These are phyloP conservation scores for Spheniscus mendiculus DNA, from an alignment of 2,113 vertebrate species.

Conservation along the genomic window DNA sequence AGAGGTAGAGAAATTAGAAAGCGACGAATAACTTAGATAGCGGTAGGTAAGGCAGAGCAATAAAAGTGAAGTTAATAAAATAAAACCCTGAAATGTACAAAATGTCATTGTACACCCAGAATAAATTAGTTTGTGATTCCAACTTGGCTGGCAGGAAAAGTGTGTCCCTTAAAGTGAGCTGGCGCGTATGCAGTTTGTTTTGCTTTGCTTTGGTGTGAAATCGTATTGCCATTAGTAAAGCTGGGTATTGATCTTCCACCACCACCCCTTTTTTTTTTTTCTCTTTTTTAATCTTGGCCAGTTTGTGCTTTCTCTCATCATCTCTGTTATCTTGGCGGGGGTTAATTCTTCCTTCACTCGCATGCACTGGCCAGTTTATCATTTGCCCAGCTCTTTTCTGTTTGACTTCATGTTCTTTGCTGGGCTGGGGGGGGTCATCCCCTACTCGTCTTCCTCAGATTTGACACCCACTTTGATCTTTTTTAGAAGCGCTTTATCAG, in stretches of 20 bases:
- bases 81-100: background rate
- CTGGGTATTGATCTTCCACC: background rate
- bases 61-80: background rate
- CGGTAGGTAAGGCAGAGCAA: background rate
- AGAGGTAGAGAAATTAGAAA: background rate
- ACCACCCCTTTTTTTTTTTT: too few relatives aligned
- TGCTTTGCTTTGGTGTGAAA: background rate
- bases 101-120: background rate
- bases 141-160: background rate
- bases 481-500: background rate
- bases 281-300: background rate
- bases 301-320: background rate
- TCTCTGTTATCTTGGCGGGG: background rate
- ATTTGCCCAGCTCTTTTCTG: background rate
- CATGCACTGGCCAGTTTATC: background rate
- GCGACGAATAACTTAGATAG: background rate
- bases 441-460: background rate
- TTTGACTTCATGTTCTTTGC: background rate
- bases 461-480: conserved; percentile 47
- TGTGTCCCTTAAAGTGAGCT: background rate
- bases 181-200: background rate
- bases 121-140: background rate
- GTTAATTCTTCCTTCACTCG: background rate
- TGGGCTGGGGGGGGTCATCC: background rate
- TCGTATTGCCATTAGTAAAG: background rate